Conservation (phyloP, 2,888 invertebrate genomes). For the Meteorus cinctellus region DNA sequence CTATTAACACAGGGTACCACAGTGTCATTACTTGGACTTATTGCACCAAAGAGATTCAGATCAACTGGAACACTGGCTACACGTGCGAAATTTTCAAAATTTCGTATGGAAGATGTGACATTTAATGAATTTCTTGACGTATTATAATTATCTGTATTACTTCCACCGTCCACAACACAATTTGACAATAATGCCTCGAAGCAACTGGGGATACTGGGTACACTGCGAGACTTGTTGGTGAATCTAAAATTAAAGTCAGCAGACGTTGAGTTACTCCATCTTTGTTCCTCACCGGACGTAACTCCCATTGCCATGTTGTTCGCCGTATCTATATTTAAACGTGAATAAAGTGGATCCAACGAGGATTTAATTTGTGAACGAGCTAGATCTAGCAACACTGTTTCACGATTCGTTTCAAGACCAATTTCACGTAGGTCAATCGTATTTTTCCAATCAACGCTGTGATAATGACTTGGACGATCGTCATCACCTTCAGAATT, state of each 20-base stretch:
- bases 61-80: constrained; percentile 80
- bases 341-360: constrained; percentile 61
- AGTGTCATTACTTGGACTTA: constrained; percentile 30
- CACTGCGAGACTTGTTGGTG: constrained; percentile 71
- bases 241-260: constrained; percentile 72
- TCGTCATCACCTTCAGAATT: constrained; percentile 60
- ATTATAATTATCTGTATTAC: constrained; percentile 34
- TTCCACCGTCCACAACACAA: constrained; percentile 10
- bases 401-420: constrained; percentile 63
- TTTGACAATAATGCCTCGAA: constrained; percentile 55
- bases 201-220: constrained; percentile 69
- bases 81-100: constrained; percentile 70
- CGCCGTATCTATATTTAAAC: constrained; percentile 68
- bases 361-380: constrained; percentile 54
- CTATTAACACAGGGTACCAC: constrained; percentile 8
- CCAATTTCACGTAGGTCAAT: constrained; percentile 70
- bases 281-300: constrained; percentile 53
- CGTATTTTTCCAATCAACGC: constrained; percentile 69
- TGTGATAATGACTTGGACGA: constrained; percentile 61
- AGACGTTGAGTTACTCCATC: constrained; percentile 56
- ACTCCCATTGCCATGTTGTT: constrained; percentile 58
- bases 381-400: constrained; percentile 53
- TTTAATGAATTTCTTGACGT: constrained; percentile 23
- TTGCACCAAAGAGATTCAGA: constrained; percentile 77
- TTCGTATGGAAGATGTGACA: constrained; percentile 55